Evolutionary conservation across 2,888 invertebrate genomes (phyloP).

Genomic region (Nymphalis c-album): DNA sequence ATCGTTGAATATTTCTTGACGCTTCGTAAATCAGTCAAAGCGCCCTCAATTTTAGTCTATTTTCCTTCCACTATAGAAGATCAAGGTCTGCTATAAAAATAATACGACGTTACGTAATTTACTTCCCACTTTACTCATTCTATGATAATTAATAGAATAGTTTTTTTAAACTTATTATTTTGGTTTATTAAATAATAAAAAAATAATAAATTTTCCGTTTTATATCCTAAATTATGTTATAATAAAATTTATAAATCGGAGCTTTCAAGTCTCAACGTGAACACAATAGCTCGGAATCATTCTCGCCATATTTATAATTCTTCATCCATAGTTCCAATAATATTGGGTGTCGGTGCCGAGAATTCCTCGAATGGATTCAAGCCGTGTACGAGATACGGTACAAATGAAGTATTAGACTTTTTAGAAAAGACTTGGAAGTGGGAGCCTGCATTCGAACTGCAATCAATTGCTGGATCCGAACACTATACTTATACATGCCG

Average conservation of each 20-base stretch:
- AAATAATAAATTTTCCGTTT: too few species aligned
- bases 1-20: slow-evolving; percentile 6
- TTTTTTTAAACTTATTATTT: too few species aligned
- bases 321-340: slow-evolving; percentile 5
- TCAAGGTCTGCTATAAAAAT: slow-evolving; percentile 16
- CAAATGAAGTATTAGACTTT: slow-evolving; percentile 11
- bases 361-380: slow-evolving; percentile 8
- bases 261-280: neutral
- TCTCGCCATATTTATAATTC: neutral
- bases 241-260: neutral
- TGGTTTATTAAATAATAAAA: too few species aligned
- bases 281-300: slow-evolving; percentile 1
- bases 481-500: neutral
- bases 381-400: slow-evolving; percentile 3
- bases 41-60: slow-evolving; percentile 12
- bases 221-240: too few species aligned
- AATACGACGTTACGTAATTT: neutral
- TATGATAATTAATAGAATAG: too few species aligned
- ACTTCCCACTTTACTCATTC: too few species aligned
- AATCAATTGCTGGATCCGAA: neutral
- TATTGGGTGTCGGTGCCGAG: slow-evolving; percentile 9
- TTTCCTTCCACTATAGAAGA: slow-evolving; percentile 13
- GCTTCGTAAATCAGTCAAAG: slow-evolving; percentile 21
- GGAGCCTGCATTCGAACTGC: slow-evolving; percentile 4
- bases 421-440: slow-evolving; percentile 1